These are phyloP conservation scores for Dicerorhinus sumatrensis DNA, from an alignment of 2,113 vertebrate species.

Conservation along the genomic window DNA sequence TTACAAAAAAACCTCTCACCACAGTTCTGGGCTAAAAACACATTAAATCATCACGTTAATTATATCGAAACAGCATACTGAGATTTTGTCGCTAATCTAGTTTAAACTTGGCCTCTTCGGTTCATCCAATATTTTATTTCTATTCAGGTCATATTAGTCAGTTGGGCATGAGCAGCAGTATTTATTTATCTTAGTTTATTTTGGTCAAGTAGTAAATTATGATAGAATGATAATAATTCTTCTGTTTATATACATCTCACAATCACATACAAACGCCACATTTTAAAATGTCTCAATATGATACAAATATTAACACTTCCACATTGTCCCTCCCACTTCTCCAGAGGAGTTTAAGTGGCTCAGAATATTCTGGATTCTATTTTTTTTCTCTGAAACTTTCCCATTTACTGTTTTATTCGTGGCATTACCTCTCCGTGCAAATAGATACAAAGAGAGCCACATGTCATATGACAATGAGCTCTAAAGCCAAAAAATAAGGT, in stretches of 20 bases:
- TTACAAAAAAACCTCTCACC: slow-evolving; percentile 76
- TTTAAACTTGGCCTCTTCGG: slow-evolving; percentile 79
- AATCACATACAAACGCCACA: slow-evolving; percentile 36
- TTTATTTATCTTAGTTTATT: slow-evolving; percentile 77
- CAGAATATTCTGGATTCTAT: neutral
- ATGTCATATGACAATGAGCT: accelerated
- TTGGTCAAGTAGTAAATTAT: slow-evolving; percentile 63
- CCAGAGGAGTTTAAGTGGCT: neutral
- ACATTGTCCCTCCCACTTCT: neutral
- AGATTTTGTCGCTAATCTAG: slow-evolving; percentile 80
- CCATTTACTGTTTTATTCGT: neutral
- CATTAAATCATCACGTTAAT: slow-evolving; percentile 87
- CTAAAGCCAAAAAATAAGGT: neutral
- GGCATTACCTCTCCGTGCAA: neutral
- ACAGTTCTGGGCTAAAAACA: slow-evolving; percentile 78
- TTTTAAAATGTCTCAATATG: slow-evolving; percentile 45
- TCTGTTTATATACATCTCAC: slow-evolving; percentile 47
- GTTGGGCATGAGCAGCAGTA: neutral
- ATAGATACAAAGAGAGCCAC: neutral
- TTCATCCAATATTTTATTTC: slow-evolving; percentile 82
- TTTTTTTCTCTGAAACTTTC: neutral
- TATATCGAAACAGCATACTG: slow-evolving; percentile 80
- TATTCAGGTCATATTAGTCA: slow-evolving; percentile 74
- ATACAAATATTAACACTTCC: too few species aligned
- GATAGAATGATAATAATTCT: slow-evolving; percentile 60